Evolutionary conservation across 2,113 vertebrate genomes (phyloP).

Genomic region (Butastur rufipennis): DNA sequence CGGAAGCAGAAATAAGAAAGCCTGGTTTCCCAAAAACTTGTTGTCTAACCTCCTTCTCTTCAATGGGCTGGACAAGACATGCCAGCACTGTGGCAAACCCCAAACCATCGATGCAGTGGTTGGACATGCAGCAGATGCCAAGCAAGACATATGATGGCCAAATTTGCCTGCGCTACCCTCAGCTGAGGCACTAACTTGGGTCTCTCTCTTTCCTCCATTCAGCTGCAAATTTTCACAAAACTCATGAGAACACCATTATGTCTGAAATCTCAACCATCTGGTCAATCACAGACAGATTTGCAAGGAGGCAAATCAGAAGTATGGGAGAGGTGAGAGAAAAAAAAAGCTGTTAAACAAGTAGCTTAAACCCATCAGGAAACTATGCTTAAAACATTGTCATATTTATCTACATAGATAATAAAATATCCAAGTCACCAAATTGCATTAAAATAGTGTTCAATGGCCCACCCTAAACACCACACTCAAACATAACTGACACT

Average conservation of each 20-base stretch:
- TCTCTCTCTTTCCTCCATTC: background rate
- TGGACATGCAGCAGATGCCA: background rate
- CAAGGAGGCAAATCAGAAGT: conserved; percentile 6
- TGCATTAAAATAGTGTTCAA: background rate
- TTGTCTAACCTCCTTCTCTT: background rate
- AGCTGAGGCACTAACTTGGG: background rate
- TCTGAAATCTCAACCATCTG: conserved; percentile 21
- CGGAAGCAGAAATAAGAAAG: background rate
- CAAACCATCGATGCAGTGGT: background rate
- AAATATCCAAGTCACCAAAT: background rate
- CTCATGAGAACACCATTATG: background rate
- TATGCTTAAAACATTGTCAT: background rate
- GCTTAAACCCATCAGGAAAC: background rate
- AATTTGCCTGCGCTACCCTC: background rate
- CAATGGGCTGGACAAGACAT: background rate
- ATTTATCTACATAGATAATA: background rate
- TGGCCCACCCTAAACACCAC: background rate
- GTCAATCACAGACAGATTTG: background rate
- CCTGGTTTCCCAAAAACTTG: background rate
- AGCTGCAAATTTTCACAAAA: background rate
- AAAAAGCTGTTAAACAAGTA: background rate
- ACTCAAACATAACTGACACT: background rate
- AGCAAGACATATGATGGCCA: background rate
- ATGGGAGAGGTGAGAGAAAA: background rate
- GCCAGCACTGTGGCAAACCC: background rate